Evolutionary conservation across 2,113 vertebrate species (phyloP).

Genomic region (Diphyllodes magnificus): DNA sequence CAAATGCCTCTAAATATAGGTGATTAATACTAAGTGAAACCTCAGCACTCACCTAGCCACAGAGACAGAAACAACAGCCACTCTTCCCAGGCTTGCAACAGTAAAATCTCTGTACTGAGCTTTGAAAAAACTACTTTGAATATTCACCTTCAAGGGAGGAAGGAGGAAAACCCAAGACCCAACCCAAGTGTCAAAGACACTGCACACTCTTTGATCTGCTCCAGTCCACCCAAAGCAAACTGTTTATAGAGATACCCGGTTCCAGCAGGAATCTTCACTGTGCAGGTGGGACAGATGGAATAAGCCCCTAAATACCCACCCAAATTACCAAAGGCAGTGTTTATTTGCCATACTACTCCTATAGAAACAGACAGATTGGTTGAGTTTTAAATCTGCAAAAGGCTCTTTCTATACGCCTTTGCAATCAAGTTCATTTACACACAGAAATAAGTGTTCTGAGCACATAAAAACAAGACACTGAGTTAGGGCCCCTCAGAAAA

Average conservation of each 20-base stretch:
- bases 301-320: background rate
- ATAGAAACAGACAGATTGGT: background rate
- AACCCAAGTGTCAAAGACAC: background rate
- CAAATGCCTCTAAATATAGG: background rate
- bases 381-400: background rate
- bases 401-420: background rate
- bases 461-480: background rate
- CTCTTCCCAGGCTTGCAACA: background rate
- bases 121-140: background rate
- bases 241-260: background rate
- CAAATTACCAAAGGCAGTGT: background rate
- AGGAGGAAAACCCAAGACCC: background rate
- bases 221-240: background rate
- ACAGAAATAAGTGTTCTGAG: background rate
- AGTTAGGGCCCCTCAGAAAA: background rate
- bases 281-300: background rate
- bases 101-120: background rate
- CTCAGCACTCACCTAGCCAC: background rate
- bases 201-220: background rate
- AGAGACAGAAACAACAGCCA: background rate
- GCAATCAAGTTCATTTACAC: background rate
- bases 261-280: background rate
- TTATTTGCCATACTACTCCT: background rate
- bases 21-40: background rate
- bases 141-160: background rate